These are phyloP conservation scores for Coleophora flavipennella DNA, from an alignment of 2,888 invertebrate genomes.

Conservation along the genomic window DNA sequence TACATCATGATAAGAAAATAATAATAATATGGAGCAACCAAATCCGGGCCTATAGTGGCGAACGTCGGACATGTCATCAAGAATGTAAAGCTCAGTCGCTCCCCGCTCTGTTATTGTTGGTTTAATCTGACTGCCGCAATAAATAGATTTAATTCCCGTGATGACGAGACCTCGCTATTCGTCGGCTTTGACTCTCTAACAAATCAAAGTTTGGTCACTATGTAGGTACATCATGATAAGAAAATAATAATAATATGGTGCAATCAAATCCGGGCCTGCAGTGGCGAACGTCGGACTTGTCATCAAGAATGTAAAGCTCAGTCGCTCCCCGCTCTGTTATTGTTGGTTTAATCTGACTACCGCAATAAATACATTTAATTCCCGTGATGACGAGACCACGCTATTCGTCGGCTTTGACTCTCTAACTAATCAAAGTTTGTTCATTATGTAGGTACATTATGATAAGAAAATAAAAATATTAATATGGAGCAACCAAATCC, in stretches of 20 bases:
- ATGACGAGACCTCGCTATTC: conserved; percentile 21
- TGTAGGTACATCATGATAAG: no score
- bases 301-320: conserved; percentile 67
- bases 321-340: conserved; percentile 42
- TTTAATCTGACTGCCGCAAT: conserved; percentile 60
- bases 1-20: no score
- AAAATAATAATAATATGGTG: no score
- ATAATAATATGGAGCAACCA: background rate
- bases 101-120: conserved; percentile 50
- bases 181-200: no score
- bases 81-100: conserved; percentile 59
- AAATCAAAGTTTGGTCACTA: conserved; percentile 28
- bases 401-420: no score
- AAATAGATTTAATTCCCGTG: conserved; percentile 58
- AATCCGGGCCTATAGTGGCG: conserved; percentile 42
- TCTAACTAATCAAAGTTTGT: no score
- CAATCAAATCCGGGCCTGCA: conserved; percentile 34
- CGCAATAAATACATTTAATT: conserved; percentile 64
- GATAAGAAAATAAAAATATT: no score
- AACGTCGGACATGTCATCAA: conserved; percentile 66
- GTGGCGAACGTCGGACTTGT: conserved; percentile 59
- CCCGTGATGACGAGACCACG: conserved; percentile 34
- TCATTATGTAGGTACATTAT: no score
- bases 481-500: conserved; percentile 19
- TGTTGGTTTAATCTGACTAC: conserved; percentile 61